Evolutionary conservation across 2,113 vertebrate species (phyloP).

Genomic region (Zootoca vivipara): DNA sequence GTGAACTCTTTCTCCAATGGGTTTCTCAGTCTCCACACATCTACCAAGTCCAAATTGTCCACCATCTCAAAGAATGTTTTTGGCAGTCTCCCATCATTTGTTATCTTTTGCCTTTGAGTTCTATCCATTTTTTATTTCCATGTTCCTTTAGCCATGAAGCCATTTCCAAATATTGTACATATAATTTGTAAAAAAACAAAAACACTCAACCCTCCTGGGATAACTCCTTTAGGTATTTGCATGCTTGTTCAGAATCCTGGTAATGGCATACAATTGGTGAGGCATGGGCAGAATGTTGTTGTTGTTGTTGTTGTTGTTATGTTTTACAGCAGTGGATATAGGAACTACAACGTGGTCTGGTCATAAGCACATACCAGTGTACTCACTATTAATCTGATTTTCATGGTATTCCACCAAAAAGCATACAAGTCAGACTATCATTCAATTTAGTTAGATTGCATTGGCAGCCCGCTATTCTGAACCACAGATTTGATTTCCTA

Average conservation of each 20-base stretch:
- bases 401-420: not conserved
- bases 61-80: no score
- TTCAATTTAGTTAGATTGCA: no score
- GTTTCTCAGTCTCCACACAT: no score
- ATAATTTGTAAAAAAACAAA: not conserved
- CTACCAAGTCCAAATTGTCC: no score
- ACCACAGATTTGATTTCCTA: no score
- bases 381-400: not conserved
- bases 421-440: no score
- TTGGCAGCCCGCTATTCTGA: no score
- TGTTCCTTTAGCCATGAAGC: not conserved
- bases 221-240: not conserved
- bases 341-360: not conserved
- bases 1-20: no score
- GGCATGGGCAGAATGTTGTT: no score
- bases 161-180: not conserved
- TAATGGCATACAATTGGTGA: not conserved
- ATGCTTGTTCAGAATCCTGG: not conserved
- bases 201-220: not conserved
- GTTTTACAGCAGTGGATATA: not conserved
- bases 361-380: not conserved
- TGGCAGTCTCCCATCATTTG: no score
- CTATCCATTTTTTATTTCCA: not conserved
- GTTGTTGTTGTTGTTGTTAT: no score
- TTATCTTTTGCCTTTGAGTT: no score